These are phyloP conservation scores for Drosophila grimshawi DNA, from an alignment of 1,140 invertebrate genomes.

Conservation along the genomic window DNA sequence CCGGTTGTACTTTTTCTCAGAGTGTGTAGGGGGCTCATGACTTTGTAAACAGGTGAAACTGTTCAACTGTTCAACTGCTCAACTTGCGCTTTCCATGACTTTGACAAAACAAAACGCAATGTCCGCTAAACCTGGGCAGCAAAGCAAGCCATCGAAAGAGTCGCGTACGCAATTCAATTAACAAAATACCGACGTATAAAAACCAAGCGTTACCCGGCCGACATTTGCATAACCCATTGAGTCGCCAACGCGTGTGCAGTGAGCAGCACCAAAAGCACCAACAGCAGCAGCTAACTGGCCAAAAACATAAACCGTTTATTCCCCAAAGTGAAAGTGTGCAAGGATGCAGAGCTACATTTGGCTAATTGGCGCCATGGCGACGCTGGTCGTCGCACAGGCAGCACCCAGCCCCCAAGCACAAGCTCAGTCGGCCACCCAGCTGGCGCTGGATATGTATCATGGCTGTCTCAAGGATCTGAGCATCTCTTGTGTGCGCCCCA, in stretches of 20 bases:
- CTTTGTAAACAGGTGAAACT: not conserved
- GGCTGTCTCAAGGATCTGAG: conserved; percentile 88
- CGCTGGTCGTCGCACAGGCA: conserved; percentile 50
- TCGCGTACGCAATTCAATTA: conserved; percentile 77
- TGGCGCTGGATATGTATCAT: conserved; percentile 87
- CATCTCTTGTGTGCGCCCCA: conserved; percentile 90
- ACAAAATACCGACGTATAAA: conserved; percentile 83
- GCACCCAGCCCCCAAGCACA: conserved; percentile 48
- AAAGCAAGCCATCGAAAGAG: conserved; percentile 47
- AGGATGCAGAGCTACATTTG: conserved; percentile 66
- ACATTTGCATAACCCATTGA: conserved; percentile 83
- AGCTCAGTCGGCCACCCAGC: conserved; percentile 85
- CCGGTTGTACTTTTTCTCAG: not conserved
- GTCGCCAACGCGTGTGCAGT: conserved; percentile 74
- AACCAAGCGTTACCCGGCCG: conserved; percentile 64
- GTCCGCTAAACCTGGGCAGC: conserved; percentile 57
- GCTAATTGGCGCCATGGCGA: conserved; percentile 56
- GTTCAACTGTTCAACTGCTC: conserved; percentile 39
- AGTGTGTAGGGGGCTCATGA: not conserved
- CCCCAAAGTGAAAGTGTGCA: conserved; percentile 28
- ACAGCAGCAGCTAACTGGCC: too few relatives aligned
- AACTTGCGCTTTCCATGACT: conserved; percentile 79
- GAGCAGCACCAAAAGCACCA: conserved; percentile 2
- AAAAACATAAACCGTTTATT: conserved; percentile 20
- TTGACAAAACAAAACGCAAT: conserved; percentile 60